Conservation (phyloP, 1,140 invertebrate genomes). For the Pemphigus obesinymphae region DNA sequence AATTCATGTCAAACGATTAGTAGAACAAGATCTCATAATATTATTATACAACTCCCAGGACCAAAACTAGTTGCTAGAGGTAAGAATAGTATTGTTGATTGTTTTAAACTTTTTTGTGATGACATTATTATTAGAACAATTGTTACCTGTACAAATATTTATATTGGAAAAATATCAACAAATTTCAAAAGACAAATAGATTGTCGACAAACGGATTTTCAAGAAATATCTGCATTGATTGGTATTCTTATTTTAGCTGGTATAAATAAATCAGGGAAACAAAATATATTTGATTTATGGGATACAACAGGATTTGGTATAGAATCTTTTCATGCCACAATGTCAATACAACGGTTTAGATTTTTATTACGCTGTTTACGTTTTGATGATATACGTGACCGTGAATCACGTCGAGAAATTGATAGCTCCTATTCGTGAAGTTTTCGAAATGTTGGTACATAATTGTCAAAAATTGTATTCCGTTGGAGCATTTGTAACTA, state of each 20-base stretch:
- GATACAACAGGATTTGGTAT: not conserved
- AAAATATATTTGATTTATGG: not conserved
- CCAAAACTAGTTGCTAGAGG: no score
- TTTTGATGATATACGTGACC: not conserved
- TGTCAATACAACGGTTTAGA: not conserved
- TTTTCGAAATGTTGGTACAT: not conserved
- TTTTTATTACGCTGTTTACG: not conserved
- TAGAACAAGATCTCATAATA: not conserved
- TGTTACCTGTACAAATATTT: no score
- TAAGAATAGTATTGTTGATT: no score
- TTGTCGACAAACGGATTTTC: not conserved
- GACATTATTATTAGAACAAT: no score
- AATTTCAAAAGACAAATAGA: slow-evolving; percentile 7
- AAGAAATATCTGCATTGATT: not conserved
- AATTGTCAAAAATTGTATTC: not conserved
- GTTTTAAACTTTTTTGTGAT: no score
- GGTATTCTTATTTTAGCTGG: not conserved
- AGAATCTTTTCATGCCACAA: not conserved
- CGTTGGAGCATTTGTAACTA: slow-evolving; percentile 44
- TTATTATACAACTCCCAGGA: not conserved
- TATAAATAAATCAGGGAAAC: not conserved
- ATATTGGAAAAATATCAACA: no score
- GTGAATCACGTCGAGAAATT: not conserved
- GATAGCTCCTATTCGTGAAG: not conserved
- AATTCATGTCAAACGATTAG: not conserved